phyloP scores from a whole-genome alignment of 2,888 invertebrate genomes.

The Periphyllus acericola region DNA sequence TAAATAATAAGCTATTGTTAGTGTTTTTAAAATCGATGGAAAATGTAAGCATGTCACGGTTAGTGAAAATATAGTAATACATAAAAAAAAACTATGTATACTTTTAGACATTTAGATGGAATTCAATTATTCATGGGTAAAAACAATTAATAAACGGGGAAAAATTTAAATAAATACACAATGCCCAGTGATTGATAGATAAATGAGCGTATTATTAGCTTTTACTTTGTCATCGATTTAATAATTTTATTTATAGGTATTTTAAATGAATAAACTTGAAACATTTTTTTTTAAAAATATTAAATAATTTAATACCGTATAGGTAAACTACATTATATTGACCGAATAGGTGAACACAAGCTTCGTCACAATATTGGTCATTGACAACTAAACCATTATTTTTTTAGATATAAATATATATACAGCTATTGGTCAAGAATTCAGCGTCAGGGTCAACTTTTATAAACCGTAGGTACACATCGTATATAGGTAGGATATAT shows the following conservation, averaged over 20 bases:
- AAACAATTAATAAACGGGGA: background rate
- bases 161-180: background rate
- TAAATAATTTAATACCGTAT: no score
- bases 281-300: no score
- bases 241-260: background rate
- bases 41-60: background rate
- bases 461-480: conserved; percentile 6
- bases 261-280: background rate
- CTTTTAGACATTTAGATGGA: background rate
- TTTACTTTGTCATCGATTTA: background rate
- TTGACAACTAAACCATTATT: conserved; percentile 32
- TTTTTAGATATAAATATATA: background rate
- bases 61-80: background rate
- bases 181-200: background rate
- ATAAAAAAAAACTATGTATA: background rate
- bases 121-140: background rate
- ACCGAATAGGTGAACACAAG: background rate
- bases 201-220: background rate
- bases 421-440: conserved; percentile 35
- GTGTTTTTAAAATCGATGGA: background rate
- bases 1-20: background rate
- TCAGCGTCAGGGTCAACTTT: conserved; percentile 56
- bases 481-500: background rate
- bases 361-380: conserved; percentile 25
- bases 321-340: background rate